These are phyloP conservation scores for Anoura caudifer DNA, from an alignment of 2,113 vertebrate species.

Conservation along the genomic window DNA sequence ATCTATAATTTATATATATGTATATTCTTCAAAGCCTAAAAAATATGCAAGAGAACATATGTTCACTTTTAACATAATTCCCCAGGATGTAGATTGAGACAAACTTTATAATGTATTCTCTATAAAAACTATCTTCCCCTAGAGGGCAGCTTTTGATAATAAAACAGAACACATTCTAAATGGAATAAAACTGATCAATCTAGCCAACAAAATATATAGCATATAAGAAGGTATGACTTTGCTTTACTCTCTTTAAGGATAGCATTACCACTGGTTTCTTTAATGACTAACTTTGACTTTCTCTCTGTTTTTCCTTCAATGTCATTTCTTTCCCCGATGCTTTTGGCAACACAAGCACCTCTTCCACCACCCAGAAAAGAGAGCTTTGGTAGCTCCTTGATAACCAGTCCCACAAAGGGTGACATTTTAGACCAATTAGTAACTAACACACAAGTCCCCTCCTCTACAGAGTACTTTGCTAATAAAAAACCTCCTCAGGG, in stretches of 20 bases:
- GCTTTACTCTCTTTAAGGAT: slow-evolving; percentile 59
- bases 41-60: not conserved
- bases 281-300: slow-evolving; percentile 81
- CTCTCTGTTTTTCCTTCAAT: slow-evolving; percentile 84
- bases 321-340: slow-evolving; percentile 80
- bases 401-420: slow-evolving; percentile 71
- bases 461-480: slow-evolving; percentile 61
- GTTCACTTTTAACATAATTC: slow-evolving; percentile 36
- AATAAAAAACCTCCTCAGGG: slow-evolving; percentile 48
- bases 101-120: slow-evolving; percentile 11
- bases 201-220: slow-evolving; percentile 10
- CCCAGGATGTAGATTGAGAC: not conserved
- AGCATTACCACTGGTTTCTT: slow-evolving; percentile 52
- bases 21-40: not conserved
- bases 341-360: slow-evolving; percentile 86
- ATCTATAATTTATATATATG: not conserved
- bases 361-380: slow-evolving; percentile 89
- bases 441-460: slow-evolving; percentile 60
- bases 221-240: not conserved
- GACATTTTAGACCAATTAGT: slow-evolving; percentile 69
- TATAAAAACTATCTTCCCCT: not conserved
- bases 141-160: not conserved
- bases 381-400: slow-evolving; percentile 82
- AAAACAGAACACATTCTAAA: not conserved
- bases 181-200: not conserved